Evolutionary conservation across 2,113 vertebrate genomes (phyloP).

Genomic region (Urocitellus parryii): DNA sequence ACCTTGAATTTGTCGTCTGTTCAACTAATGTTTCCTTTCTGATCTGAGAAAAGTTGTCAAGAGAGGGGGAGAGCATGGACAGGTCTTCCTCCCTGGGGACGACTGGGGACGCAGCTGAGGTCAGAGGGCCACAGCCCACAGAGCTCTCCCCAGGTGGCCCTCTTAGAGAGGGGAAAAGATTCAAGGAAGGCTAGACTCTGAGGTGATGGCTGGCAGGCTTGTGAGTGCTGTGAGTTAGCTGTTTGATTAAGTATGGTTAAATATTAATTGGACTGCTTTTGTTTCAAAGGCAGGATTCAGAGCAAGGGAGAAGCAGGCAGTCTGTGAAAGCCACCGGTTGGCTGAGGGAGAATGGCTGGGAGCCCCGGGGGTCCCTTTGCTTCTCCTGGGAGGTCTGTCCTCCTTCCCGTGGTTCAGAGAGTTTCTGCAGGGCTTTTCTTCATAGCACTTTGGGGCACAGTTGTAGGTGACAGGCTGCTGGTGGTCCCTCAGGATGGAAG

Average conservation of each 20-base stretch:
- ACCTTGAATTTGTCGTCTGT: background rate
- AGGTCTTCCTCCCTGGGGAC: accelerated
- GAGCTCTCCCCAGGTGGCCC: background rate
- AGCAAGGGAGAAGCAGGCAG: background rate
- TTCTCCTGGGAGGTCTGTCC: constrained; percentile 53
- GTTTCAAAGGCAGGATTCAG: background rate
- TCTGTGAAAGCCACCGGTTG: accelerated
- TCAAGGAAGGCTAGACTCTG: background rate
- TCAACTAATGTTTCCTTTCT: background rate
- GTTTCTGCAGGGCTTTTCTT: constrained; percentile 29
- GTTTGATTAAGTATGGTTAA: background rate
- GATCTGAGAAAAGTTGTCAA: background rate
- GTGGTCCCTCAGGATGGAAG: constrained; percentile 94
- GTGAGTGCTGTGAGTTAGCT: accelerated
- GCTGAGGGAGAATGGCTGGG: accelerated
- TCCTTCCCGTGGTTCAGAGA: background rate
- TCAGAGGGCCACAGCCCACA: accelerated
- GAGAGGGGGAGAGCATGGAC: accelerated
- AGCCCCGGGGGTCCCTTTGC: background rate
- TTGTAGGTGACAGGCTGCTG: constrained; percentile 87
- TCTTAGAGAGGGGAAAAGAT: background rate
- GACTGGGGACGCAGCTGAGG: background rate
- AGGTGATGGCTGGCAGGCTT: accelerated
- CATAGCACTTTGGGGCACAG: background rate
- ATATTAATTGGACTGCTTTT: constrained; percentile 33